Percentiles rank a stretch among this genome's conserved stretches.
phyloP scores from a whole-genome alignment of 2,888 invertebrate genomes.

The Tiphia femorata region DNA sequence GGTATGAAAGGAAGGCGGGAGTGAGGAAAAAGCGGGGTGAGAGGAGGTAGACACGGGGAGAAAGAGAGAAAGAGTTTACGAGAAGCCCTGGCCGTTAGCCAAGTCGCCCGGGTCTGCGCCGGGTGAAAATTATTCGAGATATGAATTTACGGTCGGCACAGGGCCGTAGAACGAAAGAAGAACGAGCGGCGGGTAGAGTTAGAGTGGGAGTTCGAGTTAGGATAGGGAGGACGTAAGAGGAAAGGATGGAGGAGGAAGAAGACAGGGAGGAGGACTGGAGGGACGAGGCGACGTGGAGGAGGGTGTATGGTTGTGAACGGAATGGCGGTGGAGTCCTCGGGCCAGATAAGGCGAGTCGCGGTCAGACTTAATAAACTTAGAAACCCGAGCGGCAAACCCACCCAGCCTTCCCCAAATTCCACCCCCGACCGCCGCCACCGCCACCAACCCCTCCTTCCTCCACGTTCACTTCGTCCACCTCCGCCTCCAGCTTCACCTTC shows the following conservation, averaged over 20 bases:
- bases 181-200: slow-evolving; percentile 7
- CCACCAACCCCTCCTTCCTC: slow-evolving; percentile 21
- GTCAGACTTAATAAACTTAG: slow-evolving; percentile 61
- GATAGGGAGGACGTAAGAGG: slow-evolving; percentile 8
- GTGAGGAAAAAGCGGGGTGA: slow-evolving; percentile 2
- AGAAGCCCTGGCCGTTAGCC: slow-evolving; percentile 52
- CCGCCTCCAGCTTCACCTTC: slow-evolving; percentile 2
- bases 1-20: neutral
- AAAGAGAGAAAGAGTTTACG: slow-evolving; percentile 41
- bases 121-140: slow-evolving; percentile 66
- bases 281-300: neutral
- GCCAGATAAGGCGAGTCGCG: slow-evolving; percentile 56
- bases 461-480: slow-evolving; percentile 1
- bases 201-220: no score
- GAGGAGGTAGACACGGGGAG: neutral
- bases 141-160: slow-evolving; percentile 62
- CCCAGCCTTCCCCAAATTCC: slow-evolving; percentile 46
- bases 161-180: slow-evolving; percentile 40
- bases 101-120: slow-evolving; percentile 47
- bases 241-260: neutral
- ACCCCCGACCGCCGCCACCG: slow-evolving; percentile 41
- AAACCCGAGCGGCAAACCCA: slow-evolving; percentile 46
- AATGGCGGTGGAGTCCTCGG: slow-evolving; percentile 35
- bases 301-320: slow-evolving; percentile 15
- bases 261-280: neutral